Conservation (phyloP, 2,797 vertebrate species). For the Falco concolor region DNA sequence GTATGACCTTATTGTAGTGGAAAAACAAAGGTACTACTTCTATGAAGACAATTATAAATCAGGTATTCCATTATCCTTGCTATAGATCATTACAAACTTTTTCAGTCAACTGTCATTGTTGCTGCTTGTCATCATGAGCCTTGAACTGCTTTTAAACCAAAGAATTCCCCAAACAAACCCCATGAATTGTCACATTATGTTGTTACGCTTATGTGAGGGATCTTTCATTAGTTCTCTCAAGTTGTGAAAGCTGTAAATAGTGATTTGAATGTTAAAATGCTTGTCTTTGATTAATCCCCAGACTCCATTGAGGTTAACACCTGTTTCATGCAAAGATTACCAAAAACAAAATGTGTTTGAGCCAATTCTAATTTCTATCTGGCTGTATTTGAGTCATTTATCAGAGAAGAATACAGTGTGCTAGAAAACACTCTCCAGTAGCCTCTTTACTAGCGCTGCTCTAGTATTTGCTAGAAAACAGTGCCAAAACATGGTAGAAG, state of each 20-base stretch:
- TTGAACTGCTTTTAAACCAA: neutral
- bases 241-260: neutral
- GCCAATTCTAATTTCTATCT: neutral
- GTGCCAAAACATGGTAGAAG: neutral
- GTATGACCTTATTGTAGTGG: neutral
- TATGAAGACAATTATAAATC: neutral
- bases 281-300: neutral
- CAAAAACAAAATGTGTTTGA: neutral
- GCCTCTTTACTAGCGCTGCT: neutral
- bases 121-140: neutral
- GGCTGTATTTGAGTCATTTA: neutral
- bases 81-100: neutral
- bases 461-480: neutral
- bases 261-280: neutral
- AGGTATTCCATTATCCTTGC: neutral
- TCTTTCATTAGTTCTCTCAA: neutral
- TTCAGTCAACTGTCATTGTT: neutral
- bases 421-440: neutral
- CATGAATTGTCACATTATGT: neutral
- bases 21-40: neutral
- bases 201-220: neutral
- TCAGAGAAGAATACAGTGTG: neutral
- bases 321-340: neutral
- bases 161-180: neutral
- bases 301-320: neutral